These are phyloP conservation scores for Dendroctonus ponderosae DNA, from an alignment of 1,140 invertebrate genomes.

Conservation along the genomic window DNA sequence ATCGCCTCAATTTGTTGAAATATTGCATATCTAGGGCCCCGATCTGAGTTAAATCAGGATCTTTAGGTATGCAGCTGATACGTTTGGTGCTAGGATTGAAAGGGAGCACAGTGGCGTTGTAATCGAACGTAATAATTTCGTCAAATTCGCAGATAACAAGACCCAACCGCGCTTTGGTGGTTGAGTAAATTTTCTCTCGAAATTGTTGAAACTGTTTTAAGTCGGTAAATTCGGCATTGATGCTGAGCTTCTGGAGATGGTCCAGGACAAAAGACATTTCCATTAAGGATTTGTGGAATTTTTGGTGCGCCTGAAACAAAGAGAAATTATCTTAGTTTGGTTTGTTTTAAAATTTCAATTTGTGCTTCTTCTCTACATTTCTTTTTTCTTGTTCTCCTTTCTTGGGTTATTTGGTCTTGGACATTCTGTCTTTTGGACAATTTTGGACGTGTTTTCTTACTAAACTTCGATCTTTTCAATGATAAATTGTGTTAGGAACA, in stretches of 20 bases:
- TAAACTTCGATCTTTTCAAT: no score
- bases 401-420: no score
- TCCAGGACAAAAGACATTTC: slow-evolving; percentile 25
- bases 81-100: neutral
- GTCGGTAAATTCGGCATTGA: slow-evolving; percentile 9
- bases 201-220: neutral
- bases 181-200: slow-evolving; percentile 24
- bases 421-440: no score
- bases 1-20: slow-evolving; percentile 31
- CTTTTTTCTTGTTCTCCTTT: no score
- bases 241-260: slow-evolving; percentile 16
- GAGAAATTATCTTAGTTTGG: neutral
- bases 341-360: neutral
- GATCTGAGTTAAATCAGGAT: slow-evolving; percentile 15
- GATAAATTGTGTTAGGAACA: no score
- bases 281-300: slow-evolving; percentile 28
- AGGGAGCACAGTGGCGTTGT: neutral
- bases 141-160: slow-evolving; percentile 36
- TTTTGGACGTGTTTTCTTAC: no score
- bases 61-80: slow-evolving; percentile 21
- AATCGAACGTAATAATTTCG: slow-evolving; percentile 20
- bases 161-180: slow-evolving; percentile 23
- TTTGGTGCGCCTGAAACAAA: slow-evolving; percentile 32
- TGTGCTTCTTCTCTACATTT: no score
- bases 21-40: slow-evolving; percentile 32